Evolutionary conservation across 1,140 invertebrate genomes (phyloP), one percentile per base, ranked within the genome.

Genomic region (Leguminivora glycinivorella): DNA sequence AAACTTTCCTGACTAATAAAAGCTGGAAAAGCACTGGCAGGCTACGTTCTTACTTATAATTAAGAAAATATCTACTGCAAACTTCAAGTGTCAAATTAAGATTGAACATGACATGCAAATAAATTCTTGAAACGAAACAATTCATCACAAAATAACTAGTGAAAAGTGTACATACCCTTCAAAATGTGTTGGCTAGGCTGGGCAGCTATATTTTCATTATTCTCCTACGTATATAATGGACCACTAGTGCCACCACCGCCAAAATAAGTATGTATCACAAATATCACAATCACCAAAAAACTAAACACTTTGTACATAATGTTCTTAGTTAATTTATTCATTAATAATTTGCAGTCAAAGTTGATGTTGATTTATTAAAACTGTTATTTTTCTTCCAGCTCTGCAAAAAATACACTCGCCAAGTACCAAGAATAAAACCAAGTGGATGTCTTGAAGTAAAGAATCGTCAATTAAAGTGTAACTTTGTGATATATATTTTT

Each of bases 151-250:
- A 25, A 70, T 17, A 63, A 66, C 47, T 56, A 72, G n/a, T 19
- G 24, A 60, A 66, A 69, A 71, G n/a, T 63, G 31, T 12, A 34
- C 31, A 6, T 34, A 52, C 47, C 5, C 9, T 22, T 52, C 47
- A 83, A 73, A 72, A 87, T 87, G 83, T 87, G 85, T 70, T 87
- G 82, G 83, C 67, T 87, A 72, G 83, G 81, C 26, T 87, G 83
- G 85, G 82, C 82, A 26, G 56, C 81, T 4, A 81, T 81, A 2
- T 74, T 87, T 70, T 83, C 85, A 1, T 56, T 87, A 24, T 67
- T 52, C 7, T 52, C 47, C 17, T 52, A 52, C 22, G 19, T 52
- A n/a, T 52, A 52, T 22, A 52, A 52, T n/a, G 47, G 47, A 9
- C 47, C 47, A 52, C 47, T 52, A 22, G 19, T 52, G 22, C 47